Percentiles rank a stretch among this genome's conserved stretches.
Conservation (phyloP, 37 sponge, comb jelly and placozoan species). For the Agelas oroides region DNA sequence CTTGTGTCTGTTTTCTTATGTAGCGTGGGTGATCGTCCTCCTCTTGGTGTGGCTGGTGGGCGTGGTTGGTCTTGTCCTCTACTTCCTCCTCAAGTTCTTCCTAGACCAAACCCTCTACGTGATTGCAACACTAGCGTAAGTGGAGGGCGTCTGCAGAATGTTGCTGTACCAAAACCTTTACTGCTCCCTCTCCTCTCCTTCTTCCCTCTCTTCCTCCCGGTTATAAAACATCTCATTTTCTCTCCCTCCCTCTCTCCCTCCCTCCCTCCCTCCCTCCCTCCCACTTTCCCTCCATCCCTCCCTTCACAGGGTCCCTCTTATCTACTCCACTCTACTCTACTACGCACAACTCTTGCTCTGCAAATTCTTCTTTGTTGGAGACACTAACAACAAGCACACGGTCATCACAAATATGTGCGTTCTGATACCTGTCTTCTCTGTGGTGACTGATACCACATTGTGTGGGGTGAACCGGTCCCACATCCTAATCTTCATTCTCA, state of each 20-base stretch:
- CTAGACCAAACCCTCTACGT: background rate
- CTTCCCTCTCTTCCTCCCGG: too few species aligned
- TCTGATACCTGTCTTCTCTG: too few species aligned
- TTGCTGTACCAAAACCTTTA: background rate
- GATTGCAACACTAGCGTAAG: background rate
- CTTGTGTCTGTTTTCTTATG: too few species aligned
- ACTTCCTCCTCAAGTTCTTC: constrained; percentile 1
- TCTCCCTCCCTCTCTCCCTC: too few species aligned
- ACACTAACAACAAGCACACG: constrained; percentile 14
- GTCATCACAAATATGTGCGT: background rate
- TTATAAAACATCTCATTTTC: too few species aligned
- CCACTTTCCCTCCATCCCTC: background rate
- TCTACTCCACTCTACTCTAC: constrained; percentile 2
- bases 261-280: background rate
- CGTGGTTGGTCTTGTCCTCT: background rate
- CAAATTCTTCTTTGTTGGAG: constrained; percentile 4
- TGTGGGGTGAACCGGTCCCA: too few species aligned
- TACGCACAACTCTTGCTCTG: background rate
- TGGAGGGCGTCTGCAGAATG: too few species aligned
- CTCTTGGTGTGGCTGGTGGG: constrained; percentile 3
- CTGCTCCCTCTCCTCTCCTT: too few species aligned
- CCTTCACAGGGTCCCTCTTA: background rate
- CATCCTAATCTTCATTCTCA: too few species aligned
- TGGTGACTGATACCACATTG: too few species aligned
- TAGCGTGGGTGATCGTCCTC: constrained; percentile 9